phyloP scores from a whole-genome alignment of 2,797 vertebrate genomes.

The Epinephelus coioides region DNA sequence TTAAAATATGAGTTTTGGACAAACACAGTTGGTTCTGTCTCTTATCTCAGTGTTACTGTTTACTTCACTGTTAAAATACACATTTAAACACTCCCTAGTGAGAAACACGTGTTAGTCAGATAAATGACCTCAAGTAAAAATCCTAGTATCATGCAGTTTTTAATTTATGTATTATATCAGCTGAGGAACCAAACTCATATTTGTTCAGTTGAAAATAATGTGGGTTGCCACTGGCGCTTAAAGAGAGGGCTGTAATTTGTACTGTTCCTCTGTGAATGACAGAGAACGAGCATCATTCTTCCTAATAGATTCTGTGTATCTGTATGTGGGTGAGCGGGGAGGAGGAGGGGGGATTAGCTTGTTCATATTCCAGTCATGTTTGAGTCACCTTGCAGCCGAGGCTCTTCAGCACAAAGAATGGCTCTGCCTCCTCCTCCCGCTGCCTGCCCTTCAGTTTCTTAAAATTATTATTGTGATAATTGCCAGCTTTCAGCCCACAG shows the following conservation, averaged over 20 bases:
- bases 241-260: conserved; percentile 10
- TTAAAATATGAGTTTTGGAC: background rate
- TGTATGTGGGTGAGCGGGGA: conserved; percentile 26
- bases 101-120: background rate
- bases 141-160: background rate
- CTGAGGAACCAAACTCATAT: background rate
- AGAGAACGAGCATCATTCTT: conserved; percentile 27
- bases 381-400: conserved; percentile 59
- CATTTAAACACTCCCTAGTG: background rate
- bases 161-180: background rate
- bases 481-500: conserved; percentile 44
- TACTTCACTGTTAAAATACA: background rate
- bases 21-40: background rate
- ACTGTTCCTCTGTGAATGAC: conserved; percentile 6
- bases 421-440: conserved; percentile 7
- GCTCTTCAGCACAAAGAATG: conserved; percentile 50
- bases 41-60: background rate
- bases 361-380: conserved; percentile 76
- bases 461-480: conserved; percentile 61
- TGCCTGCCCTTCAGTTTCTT: conserved; percentile 43
- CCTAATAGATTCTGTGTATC: conserved; percentile 29
- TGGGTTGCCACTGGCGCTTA: background rate
- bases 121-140: background rate
- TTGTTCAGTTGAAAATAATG: background rate
- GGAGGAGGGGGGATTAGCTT: conserved; percentile 5